phyloP scores from a whole-genome alignment of 1,140 invertebrate genomes.

The Armadillidium nasatum region DNA sequence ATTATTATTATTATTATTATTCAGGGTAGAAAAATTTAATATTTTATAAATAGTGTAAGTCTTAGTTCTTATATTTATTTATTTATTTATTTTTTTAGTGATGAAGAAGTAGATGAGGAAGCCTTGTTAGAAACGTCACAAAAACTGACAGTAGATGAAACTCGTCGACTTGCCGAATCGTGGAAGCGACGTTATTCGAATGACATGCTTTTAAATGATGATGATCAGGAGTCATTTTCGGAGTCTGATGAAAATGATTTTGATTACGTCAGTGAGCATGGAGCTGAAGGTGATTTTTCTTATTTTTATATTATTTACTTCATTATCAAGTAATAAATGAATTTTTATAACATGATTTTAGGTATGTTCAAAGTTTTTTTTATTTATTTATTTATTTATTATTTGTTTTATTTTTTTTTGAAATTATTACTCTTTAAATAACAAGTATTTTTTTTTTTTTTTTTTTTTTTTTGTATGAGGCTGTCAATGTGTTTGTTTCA shows the following conservation, averaged over 20 bases:
- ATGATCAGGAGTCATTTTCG: conserved; percentile 48
- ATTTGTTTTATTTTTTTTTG: too few relatives aligned
- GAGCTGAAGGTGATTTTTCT: conserved; percentile 57
- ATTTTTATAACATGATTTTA: background rate
- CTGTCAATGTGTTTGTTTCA: too few relatives aligned
- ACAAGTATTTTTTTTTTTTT: too few relatives aligned
- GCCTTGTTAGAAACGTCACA: conserved; percentile 32
- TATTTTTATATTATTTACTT: background rate
- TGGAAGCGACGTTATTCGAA: conserved; percentile 58
- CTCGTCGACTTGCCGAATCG: conserved; percentile 60
- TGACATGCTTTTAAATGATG: conserved; percentile 51
- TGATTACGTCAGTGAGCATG: conserved; percentile 59
- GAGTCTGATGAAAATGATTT: conserved; percentile 58
- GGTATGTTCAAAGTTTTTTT: too few relatives aligned
- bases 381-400: too few relatives aligned
- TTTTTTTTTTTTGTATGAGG: too few relatives aligned
- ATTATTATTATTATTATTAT: too few relatives aligned
- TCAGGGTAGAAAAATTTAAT: too few relatives aligned
- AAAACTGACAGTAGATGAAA: conserved; percentile 61
- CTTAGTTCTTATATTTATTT: background rate
- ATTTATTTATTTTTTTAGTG: conserved; percentile 49
- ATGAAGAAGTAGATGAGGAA: conserved; percentile 45
- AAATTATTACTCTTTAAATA: too few relatives aligned
- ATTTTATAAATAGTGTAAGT: too few relatives aligned
- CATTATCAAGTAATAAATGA: background rate